Percentiles rank a stretch among this genome's conserved stretches.
These are phyloP conservation scores for Priocnemis perturbator DNA, from an alignment of 2,888 invertebrate species.

Conservation along the genomic window DNA sequence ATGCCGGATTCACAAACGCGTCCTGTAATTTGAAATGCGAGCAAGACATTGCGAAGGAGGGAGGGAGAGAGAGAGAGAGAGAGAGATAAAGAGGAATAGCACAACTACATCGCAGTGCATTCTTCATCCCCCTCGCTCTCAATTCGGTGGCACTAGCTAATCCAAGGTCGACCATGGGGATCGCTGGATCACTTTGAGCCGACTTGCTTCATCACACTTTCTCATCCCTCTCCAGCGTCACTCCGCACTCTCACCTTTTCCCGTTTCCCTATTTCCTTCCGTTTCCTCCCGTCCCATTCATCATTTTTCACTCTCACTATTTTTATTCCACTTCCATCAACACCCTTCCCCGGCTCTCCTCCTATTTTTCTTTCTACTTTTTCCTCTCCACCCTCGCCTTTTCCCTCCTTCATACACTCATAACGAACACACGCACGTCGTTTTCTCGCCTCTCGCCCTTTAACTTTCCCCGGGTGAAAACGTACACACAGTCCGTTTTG, in stretches of 20 bases:
- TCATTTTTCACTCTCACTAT: conserved; percentile 2
- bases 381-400: too few relatives aligned
- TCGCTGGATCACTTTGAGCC: conserved; percentile 52
- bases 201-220: conserved; percentile 4
- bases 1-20: not conserved
- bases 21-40: conserved; percentile 15
- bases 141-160: conserved; percentile 50
- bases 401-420: too few relatives aligned
- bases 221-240: too few relatives aligned
- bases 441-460: too few relatives aligned
- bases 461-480: too few relatives aligned
- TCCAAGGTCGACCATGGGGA: conserved; percentile 51
- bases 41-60: not conserved
- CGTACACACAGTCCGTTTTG: too few relatives aligned
- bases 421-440: too few relatives aligned
- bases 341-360: too few relatives aligned
- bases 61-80: too few relatives aligned
- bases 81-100: not conserved
- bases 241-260: conserved; percentile 1
- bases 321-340: too few relatives aligned
- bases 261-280: conserved; percentile 7
- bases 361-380: too few relatives aligned
- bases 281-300: not conserved
- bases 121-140: not conserved
- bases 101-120: not conserved